These are phyloP conservation scores for Lamellibrachia luymesi DNA, from an alignment of 1,140 invertebrate species.

Conservation along the genomic window DNA sequence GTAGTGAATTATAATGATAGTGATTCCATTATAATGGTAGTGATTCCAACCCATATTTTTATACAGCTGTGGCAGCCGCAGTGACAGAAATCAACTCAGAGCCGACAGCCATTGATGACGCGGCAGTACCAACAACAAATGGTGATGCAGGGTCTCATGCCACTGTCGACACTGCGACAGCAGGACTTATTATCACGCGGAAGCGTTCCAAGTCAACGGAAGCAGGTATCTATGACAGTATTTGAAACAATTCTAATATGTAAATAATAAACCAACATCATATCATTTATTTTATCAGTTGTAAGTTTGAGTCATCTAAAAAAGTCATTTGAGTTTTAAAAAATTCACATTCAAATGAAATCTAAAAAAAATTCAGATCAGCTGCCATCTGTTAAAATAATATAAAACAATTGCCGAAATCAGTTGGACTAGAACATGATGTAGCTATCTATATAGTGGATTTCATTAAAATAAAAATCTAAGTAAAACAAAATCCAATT, in stretches of 20 bases:
- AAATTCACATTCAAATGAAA: too few species aligned
- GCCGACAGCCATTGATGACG: neutral
- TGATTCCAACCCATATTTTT: neutral
- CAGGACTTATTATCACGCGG: neutral
- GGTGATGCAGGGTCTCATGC: neutral
- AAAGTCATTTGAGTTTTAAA: too few species aligned
- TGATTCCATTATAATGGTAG: neutral
- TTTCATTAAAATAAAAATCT: slow-evolving; percentile 4
- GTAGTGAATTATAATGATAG: too few species aligned
- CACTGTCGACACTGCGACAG: neutral
- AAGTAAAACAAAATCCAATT: neutral
- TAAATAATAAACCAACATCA: neutral
- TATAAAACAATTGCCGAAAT: too few species aligned
- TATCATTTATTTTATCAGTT: neutral
- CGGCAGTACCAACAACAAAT: neutral
- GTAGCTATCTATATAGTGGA: neutral
- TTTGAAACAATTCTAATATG: neutral
- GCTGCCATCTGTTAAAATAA: too few species aligned
- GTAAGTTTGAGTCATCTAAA: neutral
- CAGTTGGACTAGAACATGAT: too few species aligned
- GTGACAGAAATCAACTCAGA: slow-evolving; percentile 16
- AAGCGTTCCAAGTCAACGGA: neutral
- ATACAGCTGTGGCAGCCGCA: slow-evolving; percentile 19
- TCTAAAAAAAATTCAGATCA: too few species aligned
- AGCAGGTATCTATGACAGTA: neutral